Conservation (phyloP, 2,888 invertebrate genomes). For the Amiota mariae region DNA sequence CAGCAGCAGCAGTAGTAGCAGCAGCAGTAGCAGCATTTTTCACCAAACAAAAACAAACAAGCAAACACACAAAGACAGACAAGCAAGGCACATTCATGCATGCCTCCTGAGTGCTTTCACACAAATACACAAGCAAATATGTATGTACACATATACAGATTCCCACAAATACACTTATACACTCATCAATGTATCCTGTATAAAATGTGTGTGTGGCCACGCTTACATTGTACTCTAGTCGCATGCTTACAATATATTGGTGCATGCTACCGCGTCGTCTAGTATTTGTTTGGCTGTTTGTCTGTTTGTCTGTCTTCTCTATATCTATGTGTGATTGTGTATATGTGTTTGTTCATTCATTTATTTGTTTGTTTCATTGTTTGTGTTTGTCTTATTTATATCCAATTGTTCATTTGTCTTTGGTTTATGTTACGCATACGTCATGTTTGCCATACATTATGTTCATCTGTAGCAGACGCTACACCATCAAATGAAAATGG, state of each 20-base stretch:
- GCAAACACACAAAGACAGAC: not conserved
- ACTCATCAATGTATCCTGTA: no score
- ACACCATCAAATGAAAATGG: conserved; percentile 12
- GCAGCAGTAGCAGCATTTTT: conserved; percentile 11
- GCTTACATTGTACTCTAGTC: no score
- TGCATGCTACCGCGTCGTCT: no score
- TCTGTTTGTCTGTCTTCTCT: not conserved
- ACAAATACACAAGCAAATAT: no score
- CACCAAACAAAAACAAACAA: not conserved
- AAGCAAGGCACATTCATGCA: not conserved
- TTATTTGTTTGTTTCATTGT: not conserved
- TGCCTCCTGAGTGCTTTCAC: no score
- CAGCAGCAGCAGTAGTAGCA: no score
- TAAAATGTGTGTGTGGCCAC: no score
- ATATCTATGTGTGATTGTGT: conserved; percentile 28
- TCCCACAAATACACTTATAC: no score
- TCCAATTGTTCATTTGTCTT: conserved; percentile 67
- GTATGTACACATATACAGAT: no score
- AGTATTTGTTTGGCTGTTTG: conserved; percentile 9
- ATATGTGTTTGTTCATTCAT: conserved; percentile 46
- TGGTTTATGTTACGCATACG: conserved; percentile 68
- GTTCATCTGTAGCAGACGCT: conserved; percentile 22
- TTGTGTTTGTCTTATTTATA: conserved; percentile 57
- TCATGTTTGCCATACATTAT: conserved; percentile 62
- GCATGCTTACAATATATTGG: no score